Evolutionary conservation across 2,888 invertebrate genomes (phyloP), one percentile per base, ranked within the genome.

Genomic region (Panopea generosa): DNA sequence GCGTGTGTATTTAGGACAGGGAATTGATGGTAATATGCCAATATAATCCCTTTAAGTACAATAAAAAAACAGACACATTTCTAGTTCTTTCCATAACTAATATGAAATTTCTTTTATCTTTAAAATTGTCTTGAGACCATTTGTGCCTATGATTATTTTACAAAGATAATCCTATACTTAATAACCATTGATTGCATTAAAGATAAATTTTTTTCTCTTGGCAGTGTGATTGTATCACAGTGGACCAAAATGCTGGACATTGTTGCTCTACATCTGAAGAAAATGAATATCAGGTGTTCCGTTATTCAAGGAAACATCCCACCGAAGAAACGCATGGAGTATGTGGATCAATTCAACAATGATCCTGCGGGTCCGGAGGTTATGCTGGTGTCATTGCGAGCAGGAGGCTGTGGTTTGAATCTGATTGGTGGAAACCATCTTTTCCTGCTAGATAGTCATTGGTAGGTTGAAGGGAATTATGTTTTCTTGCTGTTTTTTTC

Each of bases 361-460:
- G 93, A 94, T 0, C 90, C 90, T 0, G 93, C 93, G 20, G 94
- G 94, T 11, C 94, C 95, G 50, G 94, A 94, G 93, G 95, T 94
- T 24, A 92, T 99, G 92, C 93, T 99, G 49, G 94, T 99, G 0
- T 98, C 98, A 0, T 93, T 99, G 29, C 96, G 96, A 72, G 98
- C 99, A 49, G 99, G 98, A 55, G 99, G 98, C 27, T 98, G 98
- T 18, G 99, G 99, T 0, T 94, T 99, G 16, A 99, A 99, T 94
- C 94, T 99, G 63, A 94, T 96, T 68, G 99, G 98, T 1, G 99
- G 96, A 0, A 98, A 97, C 94, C 97, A 99, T 92, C 94, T 99
- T 55, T 94, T 98, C 33, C 93, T 99, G 38, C 92, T 98, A 24
- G 99, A 99, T 93, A 95, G 97, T 62, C 98, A 99, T 93, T 99